These are phyloP conservation scores for Tenthredo livida DNA, from an alignment of 2,888 invertebrate genomes.

Conservation along the genomic window DNA sequence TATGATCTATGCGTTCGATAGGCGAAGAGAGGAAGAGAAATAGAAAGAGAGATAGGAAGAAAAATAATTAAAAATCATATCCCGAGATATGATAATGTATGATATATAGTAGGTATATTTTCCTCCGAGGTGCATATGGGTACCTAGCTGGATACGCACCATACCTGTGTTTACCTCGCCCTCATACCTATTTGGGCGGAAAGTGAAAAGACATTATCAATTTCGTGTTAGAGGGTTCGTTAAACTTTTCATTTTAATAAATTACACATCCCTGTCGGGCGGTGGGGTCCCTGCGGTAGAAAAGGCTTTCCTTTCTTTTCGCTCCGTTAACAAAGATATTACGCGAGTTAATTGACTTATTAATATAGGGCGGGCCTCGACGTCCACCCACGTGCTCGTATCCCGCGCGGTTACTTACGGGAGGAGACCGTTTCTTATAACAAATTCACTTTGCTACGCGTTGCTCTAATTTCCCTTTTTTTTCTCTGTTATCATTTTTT, in stretches of 20 bases:
- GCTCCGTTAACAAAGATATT: conserved; percentile 48
- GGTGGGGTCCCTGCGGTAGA: not conserved
- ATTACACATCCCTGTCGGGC: not conserved
- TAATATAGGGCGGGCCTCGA: conserved; percentile 38
- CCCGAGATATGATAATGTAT: not conserved
- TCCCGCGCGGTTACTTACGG: not conserved
- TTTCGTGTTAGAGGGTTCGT: not conserved
- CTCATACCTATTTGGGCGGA: not conserved
- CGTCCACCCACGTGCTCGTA: conserved; percentile 33
- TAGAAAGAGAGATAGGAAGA: not conserved
- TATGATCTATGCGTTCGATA: not conserved
- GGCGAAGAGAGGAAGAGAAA: not conserved
- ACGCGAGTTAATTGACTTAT: conserved; percentile 48
- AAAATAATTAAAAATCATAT: conserved; percentile 15
- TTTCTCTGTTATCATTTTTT: not conserved
- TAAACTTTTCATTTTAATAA: conserved; percentile 10
- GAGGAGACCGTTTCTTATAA: conserved; percentile 11
- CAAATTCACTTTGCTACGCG: conserved; percentile 40
- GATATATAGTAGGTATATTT: not conserved
- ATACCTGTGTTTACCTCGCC: not conserved
- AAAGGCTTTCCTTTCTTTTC: not conserved
- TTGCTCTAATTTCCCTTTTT: conserved; percentile 28
- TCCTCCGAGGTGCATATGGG: not conserved
- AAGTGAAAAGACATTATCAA: not conserved
- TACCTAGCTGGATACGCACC: not conserved